phyloP scores from a whole-genome alignment of 1,140 invertebrate species.

The Ostrea edulis region DNA sequence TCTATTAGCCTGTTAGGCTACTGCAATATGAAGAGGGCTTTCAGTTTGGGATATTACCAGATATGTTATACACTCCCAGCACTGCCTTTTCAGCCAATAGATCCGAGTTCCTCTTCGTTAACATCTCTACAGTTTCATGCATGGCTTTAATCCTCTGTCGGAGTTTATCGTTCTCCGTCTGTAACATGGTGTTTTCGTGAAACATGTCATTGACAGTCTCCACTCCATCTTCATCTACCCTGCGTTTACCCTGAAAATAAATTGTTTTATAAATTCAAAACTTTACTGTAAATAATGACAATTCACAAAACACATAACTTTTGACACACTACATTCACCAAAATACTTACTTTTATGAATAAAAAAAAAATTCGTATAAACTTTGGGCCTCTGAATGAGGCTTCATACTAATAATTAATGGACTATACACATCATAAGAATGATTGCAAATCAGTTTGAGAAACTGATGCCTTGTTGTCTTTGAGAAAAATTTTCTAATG shows the following conservation, averaged over 20 bases:
- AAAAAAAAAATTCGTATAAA: too few species aligned
- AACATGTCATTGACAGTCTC: constrained; percentile 95
- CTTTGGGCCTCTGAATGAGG: too few species aligned
- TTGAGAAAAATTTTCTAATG: too few species aligned
- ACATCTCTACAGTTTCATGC: constrained; percentile 93
- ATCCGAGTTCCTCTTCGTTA: constrained; percentile 90
- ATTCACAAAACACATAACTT: too few species aligned
- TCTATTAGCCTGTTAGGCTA: background rate
- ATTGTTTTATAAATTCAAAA: background rate
- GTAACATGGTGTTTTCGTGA: constrained; percentile 96
- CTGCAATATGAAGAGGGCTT: background rate
- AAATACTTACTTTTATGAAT: too few species aligned
- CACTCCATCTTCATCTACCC: constrained; percentile 91
- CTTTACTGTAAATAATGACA: too few species aligned
- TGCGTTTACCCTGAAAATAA: constrained; percentile 88
- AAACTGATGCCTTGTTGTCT: too few species aligned
- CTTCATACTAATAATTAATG: too few species aligned
- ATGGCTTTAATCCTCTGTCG: constrained; percentile 93
- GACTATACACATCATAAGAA: too few species aligned
- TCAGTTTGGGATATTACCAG: constrained; percentile 48
- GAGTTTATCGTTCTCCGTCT: constrained; percentile 91
- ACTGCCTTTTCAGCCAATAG: constrained; percentile 89
- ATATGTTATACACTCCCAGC: constrained; percentile 57
- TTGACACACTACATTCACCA: too few species aligned
- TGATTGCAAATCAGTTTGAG: too few species aligned